phyloP scores from a whole-genome alignment of 1,140 invertebrate species.

The Mamestra configurata region DNA sequence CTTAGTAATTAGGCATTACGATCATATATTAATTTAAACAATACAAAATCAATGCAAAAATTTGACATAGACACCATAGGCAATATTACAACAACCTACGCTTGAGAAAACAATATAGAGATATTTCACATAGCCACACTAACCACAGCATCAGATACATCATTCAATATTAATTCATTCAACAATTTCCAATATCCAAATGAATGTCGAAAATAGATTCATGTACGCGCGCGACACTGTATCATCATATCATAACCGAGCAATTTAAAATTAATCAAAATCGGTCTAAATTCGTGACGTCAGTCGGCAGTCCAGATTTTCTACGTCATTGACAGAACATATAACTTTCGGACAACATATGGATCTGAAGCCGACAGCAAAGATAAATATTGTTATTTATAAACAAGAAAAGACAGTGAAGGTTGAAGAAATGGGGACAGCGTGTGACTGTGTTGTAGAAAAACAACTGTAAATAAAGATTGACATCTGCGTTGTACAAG shows the following conservation, averaged over 20 bases:
- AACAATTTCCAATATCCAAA: neutral
- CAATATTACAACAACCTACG: too few relatives aligned
- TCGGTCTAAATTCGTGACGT: neutral
- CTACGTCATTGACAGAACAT: neutral
- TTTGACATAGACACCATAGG: too few relatives aligned
- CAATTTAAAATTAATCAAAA: neutral
- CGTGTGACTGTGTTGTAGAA: conserved; percentile 2
- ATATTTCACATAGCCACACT: too few relatives aligned
- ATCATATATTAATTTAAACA: too few relatives aligned
- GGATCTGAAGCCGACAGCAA: neutral
- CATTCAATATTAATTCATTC: neutral
- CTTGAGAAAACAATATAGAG: too few relatives aligned
- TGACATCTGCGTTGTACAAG: conserved; percentile 3
- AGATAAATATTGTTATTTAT: conserved; percentile 6
- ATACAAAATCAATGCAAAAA: too few relatives aligned
- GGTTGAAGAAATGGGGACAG: neutral
- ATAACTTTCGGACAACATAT: neutral
- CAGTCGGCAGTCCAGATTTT: neutral
- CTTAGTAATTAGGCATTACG: neutral
- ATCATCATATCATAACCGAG: neutral
- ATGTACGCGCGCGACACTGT: neutral
- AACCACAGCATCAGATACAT: too few relatives aligned
- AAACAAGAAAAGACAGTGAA: conserved; percentile 5
- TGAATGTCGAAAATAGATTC: neutral
- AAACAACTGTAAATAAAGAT: neutral